Percentiles rank a stretch among this genome's conserved stretches.
Evolutionary conservation across 2,797 vertebrate species (phyloP).

Genomic region (Enteromius unitaeniatus): DNA sequence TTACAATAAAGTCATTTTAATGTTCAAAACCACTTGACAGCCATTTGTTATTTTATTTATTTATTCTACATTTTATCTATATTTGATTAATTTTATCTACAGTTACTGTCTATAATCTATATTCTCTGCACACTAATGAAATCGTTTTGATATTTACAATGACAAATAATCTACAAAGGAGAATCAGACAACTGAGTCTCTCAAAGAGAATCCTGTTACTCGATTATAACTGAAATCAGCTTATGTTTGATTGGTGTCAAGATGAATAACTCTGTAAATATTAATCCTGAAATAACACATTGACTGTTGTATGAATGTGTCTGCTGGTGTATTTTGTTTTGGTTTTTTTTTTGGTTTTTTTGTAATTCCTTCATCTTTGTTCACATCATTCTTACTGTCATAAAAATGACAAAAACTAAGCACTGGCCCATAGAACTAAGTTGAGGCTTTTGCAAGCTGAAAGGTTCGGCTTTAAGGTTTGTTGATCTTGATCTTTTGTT

Average conservation of each 20-base stretch:
- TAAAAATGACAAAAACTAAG: background rate
- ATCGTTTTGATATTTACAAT: background rate
- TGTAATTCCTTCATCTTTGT: background rate
- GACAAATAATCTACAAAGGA: background rate
- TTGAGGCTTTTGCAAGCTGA: background rate
- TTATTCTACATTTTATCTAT: background rate
- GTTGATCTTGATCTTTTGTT: background rate
- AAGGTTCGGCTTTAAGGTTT: background rate
- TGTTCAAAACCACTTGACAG: background rate
- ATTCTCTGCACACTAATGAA: background rate
- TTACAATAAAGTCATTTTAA: background rate
- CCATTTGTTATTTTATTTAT: background rate
- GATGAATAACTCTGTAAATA: background rate
- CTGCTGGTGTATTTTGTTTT: too few species aligned
- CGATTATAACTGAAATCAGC: background rate
- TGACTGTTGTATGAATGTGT: background rate
- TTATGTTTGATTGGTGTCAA: background rate
- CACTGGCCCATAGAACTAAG: background rate
- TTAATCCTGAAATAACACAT: background rate
- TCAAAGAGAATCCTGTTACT: constrained; percentile 3
- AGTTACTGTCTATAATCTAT: background rate
- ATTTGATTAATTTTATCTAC: background rate
- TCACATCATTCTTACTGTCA: background rate
- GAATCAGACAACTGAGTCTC: background rate
- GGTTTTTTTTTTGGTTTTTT: background rate